Base-by-base conservation (phyloP, 2,888 invertebrate genomes). In the Eristalinus aeneus region DNA sequence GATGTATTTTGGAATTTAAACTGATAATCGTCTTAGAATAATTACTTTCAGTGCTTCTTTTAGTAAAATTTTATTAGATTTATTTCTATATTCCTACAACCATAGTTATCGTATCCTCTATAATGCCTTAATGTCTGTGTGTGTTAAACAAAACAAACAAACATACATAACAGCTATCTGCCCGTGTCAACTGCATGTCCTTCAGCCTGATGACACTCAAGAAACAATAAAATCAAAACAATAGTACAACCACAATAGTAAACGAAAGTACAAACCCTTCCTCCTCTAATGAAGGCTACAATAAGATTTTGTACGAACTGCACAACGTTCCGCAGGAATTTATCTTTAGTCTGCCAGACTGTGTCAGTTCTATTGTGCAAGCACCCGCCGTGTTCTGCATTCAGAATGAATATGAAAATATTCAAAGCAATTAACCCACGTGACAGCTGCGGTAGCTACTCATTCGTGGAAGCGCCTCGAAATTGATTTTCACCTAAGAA, bases 391-490 rank as follows among this genome's bases (percentile, higher is more conserved):
- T 23, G 77, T 78, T 65, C 64, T 46, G 71, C 36, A 78, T 78
- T 78, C 71, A 46, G 32, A 78, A 78, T 78, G 71, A 64, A 71
- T 71, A 65, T 64, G 46, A 65, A 65, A 78, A 71, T 78, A 71
- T 78, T 71, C 58, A 54, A 71, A 78, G 71, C 77, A 78, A 78
- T 78, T 78, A 71, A 78, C 64, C 46, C 71, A 58, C 64, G 46
- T 78, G 77, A 78, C 77, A 78, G 71, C 77, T 78, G 71, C 32
- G 71, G 64, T 68, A 46, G 68, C 61, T 76, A 61, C 68, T 68
- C 68, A 68, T 76, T 68, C 76, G 68, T 76, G 54, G 76, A 76
- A 68, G 76, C 76, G 76, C 76, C 76, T 68, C 61, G 27, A 77
- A 77, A 77, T 77, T 77, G 63, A 77, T 71, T 77, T 77, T 64